Percentiles rank a stretch among this genome's conserved stretches.
These are phyloP conservation scores for Prunella strophiata DNA, from an alignment of 2,797 vertebrate genomes.

Conservation along the genomic window DNA sequence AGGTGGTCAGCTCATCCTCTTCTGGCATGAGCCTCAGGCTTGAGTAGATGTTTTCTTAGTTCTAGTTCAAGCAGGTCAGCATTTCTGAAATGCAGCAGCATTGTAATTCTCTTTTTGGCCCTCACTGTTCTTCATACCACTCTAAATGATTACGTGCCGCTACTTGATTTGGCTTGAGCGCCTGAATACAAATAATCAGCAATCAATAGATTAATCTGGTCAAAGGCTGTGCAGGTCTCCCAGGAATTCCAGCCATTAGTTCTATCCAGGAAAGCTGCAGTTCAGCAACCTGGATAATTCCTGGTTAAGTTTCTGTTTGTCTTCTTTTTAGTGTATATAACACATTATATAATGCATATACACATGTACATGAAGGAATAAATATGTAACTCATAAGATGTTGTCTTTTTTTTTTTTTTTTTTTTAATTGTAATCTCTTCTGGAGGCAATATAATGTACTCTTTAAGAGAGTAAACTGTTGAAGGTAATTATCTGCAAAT, in stretches of 20 bases:
- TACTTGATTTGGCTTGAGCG: neutral
- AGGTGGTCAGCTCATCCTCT: neutral
- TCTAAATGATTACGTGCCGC: rapidly evolving
- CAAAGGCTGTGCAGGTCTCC: neutral
- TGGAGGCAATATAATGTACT: neutral
- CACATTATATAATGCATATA: neutral
- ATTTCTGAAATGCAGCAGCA: neutral
- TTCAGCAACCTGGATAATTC: neutral
- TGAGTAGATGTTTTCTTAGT: neutral
- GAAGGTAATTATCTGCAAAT: neutral
- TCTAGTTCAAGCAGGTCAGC: neutral
- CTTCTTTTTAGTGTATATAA: neutral
- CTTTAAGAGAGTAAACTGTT: neutral
- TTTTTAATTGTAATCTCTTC: neutral
- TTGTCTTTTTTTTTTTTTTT: neutral
- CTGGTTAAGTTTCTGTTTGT: neutral
- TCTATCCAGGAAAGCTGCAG: neutral
- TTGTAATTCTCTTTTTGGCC: neutral
- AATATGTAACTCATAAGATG: rapidly evolving
- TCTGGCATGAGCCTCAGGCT: neutral
- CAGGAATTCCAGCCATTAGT: neutral
- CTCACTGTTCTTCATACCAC: neutral
- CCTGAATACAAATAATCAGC: neutral
- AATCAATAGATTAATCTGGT: neutral
- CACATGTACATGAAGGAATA: neutral